Evolutionary conservation across 1,140 invertebrate species (phyloP).

Genomic region (Mamestra configurata): DNA sequence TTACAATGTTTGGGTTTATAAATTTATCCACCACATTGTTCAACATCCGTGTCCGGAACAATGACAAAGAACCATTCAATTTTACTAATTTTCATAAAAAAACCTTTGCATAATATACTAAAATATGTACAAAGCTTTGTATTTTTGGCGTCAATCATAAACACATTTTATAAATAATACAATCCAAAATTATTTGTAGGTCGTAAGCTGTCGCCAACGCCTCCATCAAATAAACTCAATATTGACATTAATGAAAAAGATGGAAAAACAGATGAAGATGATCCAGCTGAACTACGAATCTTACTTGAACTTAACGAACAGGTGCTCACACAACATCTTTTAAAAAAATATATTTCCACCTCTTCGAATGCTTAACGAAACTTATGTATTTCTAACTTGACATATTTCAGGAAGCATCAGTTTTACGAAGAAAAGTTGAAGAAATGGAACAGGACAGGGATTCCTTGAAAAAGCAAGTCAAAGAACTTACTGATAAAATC

Average conservation of each 20-base stretch:
- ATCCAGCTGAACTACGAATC: constrained; percentile 92
- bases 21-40: constrained; percentile 27
- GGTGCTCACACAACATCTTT: constrained; percentile 68
- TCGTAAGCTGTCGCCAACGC: constrained; percentile 90
- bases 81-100: constrained; percentile 48
- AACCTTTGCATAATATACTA: constrained; percentile 46
- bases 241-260: constrained; percentile 92
- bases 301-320: constrained; percentile 96
- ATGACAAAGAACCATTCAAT: constrained; percentile 39
- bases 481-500: constrained; percentile 92
- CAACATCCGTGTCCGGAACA: constrained; percentile 43
- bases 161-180: constrained; percentile 13
- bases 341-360: background rate
- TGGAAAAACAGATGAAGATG: constrained; percentile 92
- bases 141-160: constrained; percentile 6
- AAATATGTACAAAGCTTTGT: constrained; percentile 31
- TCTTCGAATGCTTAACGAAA: background rate
- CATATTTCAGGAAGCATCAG: constrained; percentile 91
- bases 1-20: constrained; percentile 50
- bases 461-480: constrained; percentile 92
- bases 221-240: constrained; percentile 89
- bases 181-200: constrained; percentile 76
- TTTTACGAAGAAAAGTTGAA: constrained; percentile 94
- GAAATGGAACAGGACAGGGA: constrained; percentile 95
- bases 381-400: constrained; percentile 48